Conservation (phyloP, 1,140 invertebrate genomes). For the Chironomus tepperi region DNA sequence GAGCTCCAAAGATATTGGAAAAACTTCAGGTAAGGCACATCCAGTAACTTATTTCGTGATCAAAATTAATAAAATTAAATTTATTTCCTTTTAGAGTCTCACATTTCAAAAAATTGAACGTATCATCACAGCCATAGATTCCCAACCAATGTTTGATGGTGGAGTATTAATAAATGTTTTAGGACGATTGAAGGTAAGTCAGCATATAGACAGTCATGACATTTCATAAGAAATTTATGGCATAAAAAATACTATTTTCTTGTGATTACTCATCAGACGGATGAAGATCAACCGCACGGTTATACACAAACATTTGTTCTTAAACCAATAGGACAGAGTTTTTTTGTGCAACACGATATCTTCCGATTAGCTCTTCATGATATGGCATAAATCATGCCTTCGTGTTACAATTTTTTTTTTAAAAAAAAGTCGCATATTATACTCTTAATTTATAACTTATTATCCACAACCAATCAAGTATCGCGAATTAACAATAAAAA, state of each 20-base stretch:
- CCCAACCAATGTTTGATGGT: constrained; percentile 91
- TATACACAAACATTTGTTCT: constrained; percentile 88
- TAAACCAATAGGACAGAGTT: constrained; percentile 74
- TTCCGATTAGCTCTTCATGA: constrained; percentile 82
- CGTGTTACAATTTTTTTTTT: too few species aligned
- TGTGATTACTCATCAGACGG: constrained; percentile 52
- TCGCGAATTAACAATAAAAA: neutral
- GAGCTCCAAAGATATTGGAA: constrained; percentile 86
- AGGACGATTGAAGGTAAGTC: constrained; percentile 80
- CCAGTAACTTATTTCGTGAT: neutral
- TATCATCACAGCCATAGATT: constrained; percentile 85
- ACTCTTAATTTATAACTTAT: too few species aligned
- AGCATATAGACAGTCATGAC: too few species aligned
- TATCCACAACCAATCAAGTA: too few species aligned
- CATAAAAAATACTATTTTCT: too few species aligned
- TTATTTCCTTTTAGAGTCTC: constrained; percentile 56
- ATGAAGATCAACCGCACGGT: constrained; percentile 83
- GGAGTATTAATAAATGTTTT: constrained; percentile 88
- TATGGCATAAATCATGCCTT: constrained; percentile 34
- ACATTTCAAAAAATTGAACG: constrained; percentile 88
- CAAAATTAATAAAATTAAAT: constrained; percentile 24
- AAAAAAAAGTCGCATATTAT: too few species aligned
- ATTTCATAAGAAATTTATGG: too few species aligned
- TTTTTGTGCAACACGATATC: constrained; percentile 85
- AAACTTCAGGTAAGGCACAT: constrained; percentile 74